phyloP scores from a whole-genome alignment of 2,888 invertebrate genomes.

The Chymomyza procnemis region DNA sequence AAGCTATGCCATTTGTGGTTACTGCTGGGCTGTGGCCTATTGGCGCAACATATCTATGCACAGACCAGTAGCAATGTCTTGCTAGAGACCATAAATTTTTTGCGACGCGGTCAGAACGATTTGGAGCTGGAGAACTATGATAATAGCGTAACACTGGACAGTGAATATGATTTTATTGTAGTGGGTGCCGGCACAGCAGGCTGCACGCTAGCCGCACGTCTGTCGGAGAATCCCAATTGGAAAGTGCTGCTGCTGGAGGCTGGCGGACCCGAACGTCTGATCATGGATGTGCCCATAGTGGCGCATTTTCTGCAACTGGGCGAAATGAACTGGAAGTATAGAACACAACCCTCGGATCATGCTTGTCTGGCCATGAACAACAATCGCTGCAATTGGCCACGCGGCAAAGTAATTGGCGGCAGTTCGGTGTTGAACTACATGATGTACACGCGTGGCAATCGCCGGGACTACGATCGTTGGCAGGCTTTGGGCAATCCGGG shows the following conservation, averaged over 20 bases:
- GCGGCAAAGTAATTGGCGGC: constrained; percentile 91
- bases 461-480: constrained; percentile 88
- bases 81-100: constrained; percentile 70
- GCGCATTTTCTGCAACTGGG: constrained; percentile 85
- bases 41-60: constrained; percentile 30
- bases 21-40: constrained; percentile 17
- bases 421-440: constrained; percentile 89
- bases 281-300: constrained; percentile 88
- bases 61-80: constrained; percentile 60
- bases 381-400: constrained; percentile 87
- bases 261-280: constrained; percentile 83
- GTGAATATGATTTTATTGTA: constrained; percentile 86
- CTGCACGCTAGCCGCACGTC: constrained; percentile 85
- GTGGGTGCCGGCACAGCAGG: constrained; percentile 91
- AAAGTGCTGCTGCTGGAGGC: constrained; percentile 85
- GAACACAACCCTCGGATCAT: constrained; percentile 86
- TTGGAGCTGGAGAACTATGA: constrained; percentile 74
- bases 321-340: constrained; percentile 88
- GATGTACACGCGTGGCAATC: constrained; percentile 87
- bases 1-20: constrained; percentile 1
- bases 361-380: constrained; percentile 88
- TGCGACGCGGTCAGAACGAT: constrained; percentile 76
- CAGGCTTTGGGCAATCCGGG: constrained; percentile 84
- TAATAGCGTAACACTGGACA: constrained; percentile 62
- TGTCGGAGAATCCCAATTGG: constrained; percentile 85